Percentiles rank a stretch among this genome's conserved stretches.
These are phyloP conservation scores for Spondyliosoma cantharus DNA, from an alignment of 2,797 vertebrate species.

Conservation along the genomic window DNA sequence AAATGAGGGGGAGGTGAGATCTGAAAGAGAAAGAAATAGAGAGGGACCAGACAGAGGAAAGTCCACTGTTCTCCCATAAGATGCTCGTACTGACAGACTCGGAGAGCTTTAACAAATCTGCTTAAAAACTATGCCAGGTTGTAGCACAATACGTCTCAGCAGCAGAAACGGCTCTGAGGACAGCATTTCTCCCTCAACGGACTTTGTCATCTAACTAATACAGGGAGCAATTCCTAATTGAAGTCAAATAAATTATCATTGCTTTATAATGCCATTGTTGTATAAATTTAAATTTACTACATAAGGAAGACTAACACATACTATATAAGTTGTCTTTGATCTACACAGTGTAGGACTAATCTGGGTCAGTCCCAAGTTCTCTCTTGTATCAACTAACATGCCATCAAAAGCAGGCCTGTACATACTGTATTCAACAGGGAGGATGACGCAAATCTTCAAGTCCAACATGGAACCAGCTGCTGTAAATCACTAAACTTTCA, in stretches of 20 bases:
- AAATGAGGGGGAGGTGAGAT: conserved; percentile 74
- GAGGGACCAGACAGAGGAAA: conserved; percentile 29
- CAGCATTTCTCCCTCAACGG: neutral
- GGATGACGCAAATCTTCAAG: neutral
- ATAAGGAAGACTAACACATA: neutral
- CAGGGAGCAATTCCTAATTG: too few species aligned
- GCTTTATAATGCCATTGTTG: neutral
- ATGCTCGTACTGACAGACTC: conserved; percentile 29
- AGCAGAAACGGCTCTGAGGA: neutral
- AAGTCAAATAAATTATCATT: neutral
- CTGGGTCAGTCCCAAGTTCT: neutral
- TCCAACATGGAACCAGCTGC: neutral
- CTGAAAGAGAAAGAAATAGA: conserved; percentile 53
- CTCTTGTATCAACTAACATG: neutral
- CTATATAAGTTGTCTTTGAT: neutral
- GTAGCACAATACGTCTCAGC: neutral
- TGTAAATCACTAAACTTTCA: neutral
- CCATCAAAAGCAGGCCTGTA: neutral
- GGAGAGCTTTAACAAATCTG: conserved; percentile 37
- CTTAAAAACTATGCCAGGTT: conserved; percentile 18
- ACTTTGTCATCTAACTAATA: neutral
- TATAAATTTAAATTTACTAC: neutral
- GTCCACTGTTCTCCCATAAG: conserved; percentile 45
- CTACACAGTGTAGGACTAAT: neutral
- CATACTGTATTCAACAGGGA: neutral